phyloP scores from a whole-genome alignment of 2,888 invertebrate genomes.

The Linnaemya tessellans region DNA sequence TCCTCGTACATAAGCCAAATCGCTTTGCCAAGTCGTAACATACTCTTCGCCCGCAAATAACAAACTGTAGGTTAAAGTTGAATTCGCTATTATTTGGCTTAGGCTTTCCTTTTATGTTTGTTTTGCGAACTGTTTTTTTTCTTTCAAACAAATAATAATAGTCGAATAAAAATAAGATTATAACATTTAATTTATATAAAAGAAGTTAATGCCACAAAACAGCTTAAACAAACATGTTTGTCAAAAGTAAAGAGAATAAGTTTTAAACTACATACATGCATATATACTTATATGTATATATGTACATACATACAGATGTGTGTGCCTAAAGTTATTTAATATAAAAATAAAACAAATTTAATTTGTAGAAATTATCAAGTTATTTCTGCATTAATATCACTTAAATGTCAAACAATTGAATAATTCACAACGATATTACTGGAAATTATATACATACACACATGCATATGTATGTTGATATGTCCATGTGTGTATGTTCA shows the following conservation, averaged over 20 bases:
- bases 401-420: conserved; percentile 22
- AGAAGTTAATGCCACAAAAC: conserved; percentile 21
- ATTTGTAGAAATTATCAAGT: not conserved
- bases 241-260: not conserved
- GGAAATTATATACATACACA: too few species aligned
- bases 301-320: too few species aligned
- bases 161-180: conserved; percentile 14
- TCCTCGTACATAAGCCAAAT: not conserved
- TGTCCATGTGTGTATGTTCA: too few species aligned
- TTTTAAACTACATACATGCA: too few species aligned
- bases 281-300: too few species aligned
- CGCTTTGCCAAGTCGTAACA: not conserved
- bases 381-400: not conserved
- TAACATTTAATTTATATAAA: conserved; percentile 30
- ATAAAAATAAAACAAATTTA: not conserved
- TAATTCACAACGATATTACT: not conserved
- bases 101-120: not conserved
- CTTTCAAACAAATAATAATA: not conserved
- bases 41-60: not conserved
- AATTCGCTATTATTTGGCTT: conserved; percentile 4
- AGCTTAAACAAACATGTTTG: not conserved
- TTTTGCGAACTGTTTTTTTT: not conserved
- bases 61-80: conserved; percentile 36
- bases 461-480: too few species aligned
- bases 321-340: not conserved